These are phyloP conservation scores for Lipotes vexillifer DNA, from an alignment of 2,113 vertebrate species.

Conservation along the genomic window DNA sequence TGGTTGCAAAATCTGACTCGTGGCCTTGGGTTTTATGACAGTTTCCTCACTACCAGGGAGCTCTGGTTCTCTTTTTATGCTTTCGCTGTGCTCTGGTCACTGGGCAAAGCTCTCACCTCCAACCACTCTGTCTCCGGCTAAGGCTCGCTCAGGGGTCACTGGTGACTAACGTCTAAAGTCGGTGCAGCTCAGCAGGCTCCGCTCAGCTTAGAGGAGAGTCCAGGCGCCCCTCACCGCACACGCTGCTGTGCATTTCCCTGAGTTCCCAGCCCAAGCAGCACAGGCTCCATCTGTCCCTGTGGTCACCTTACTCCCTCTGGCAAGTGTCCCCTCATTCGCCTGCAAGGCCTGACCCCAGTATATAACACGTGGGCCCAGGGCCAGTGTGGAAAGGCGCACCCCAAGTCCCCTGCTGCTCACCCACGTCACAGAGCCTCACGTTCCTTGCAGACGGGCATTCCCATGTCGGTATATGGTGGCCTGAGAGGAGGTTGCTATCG, in stretches of 20 bases:
- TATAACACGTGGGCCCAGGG: neutral
- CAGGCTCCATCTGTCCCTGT: neutral
- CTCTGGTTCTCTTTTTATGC: neutral
- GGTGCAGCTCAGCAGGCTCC: too few relatives aligned
- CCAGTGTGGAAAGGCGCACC: neutral
- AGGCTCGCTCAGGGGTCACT: neutral
- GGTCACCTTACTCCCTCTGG: neutral
- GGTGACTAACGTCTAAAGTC: neutral
- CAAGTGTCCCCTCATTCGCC: neutral
- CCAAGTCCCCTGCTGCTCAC: too few relatives aligned
- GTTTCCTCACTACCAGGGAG: neutral
- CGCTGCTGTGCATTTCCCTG: neutral
- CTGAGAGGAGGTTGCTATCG: neutral
- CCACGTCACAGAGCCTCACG: rapidly evolving
- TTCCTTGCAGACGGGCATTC: neutral
- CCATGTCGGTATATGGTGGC: too few relatives aligned
- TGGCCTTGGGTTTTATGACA: neutral
- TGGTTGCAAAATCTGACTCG: neutral
- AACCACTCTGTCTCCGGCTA: too few relatives aligned
- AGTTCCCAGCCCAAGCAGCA: neutral
- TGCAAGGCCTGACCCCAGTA: neutral
- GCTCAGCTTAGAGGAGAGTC: too few relatives aligned
- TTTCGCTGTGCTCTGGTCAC: neutral
- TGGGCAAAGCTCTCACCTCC: too few relatives aligned
- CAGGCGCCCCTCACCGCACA: neutral